Conservation (phyloP, 2,797 vertebrate species). For the Eulemur coronatus region DNA sequence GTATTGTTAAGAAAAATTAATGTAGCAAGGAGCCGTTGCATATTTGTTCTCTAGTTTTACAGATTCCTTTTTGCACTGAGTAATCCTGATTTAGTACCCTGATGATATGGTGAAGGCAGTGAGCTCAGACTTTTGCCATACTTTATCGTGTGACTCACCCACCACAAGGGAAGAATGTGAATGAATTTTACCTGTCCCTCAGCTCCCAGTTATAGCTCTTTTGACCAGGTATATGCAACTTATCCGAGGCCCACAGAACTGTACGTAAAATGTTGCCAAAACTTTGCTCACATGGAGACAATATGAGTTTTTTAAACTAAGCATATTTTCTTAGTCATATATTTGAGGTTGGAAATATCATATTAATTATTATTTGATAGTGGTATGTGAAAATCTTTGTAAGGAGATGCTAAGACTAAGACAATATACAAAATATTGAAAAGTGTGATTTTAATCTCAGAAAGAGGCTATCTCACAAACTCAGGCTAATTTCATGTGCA, state of each 20-base stretch:
- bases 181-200: background rate
- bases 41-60: background rate
- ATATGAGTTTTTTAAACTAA: background rate
- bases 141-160: background rate
- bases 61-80: background rate
- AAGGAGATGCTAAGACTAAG: background rate
- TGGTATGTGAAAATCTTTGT: background rate
- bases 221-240: background rate
- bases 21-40: background rate
- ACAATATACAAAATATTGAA: background rate
- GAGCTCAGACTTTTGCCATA: background rate
- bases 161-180: background rate
- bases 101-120: background rate
- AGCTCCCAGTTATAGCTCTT: background rate
- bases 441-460: background rate
- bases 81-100: background rate
- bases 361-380: background rate
- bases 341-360: background rate
- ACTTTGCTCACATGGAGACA: background rate
- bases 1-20: background rate
- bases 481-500: background rate
- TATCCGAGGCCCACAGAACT: background rate
- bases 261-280: background rate
- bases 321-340: background rate
- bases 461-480: background rate